phyloP scores from a whole-genome alignment of 2,113 vertebrate genomes.

The Mesitornis unicolor region DNA sequence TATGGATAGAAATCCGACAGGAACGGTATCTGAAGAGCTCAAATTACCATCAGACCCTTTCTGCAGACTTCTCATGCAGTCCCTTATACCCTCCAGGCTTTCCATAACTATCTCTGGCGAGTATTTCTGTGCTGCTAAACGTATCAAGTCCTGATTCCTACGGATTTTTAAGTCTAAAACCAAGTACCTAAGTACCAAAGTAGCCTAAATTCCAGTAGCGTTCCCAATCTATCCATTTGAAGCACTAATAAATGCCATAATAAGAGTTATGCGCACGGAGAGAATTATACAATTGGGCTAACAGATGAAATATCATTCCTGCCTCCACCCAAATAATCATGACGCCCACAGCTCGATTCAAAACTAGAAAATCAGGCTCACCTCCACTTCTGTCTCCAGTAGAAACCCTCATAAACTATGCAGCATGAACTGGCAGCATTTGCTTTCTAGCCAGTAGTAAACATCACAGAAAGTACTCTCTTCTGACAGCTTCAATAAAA shows the following conservation, averaged over 20 bases:
- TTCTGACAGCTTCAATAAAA: not conserved
- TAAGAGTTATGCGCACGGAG: not conserved
- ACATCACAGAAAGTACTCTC: not conserved
- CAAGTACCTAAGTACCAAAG: too few species aligned
- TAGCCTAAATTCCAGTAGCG: rapidly evolving
- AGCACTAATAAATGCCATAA: not conserved
- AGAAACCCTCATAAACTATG: constrained; percentile 32
- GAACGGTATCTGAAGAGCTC: not conserved
- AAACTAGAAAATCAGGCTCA: constrained; percentile 68
- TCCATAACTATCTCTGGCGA: not conserved
- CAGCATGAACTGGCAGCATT: not conserved
- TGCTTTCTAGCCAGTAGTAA: not conserved
- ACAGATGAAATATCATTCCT: constrained; percentile 39
- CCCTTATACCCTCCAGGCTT: not conserved
- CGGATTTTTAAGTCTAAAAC: not conserved
- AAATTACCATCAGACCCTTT: not conserved
- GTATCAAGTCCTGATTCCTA: not conserved
- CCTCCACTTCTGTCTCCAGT: constrained; percentile 27
- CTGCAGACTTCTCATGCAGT: not conserved
- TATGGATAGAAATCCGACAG: not conserved
- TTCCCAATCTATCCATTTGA: not conserved
- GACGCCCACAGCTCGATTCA: constrained; percentile 43
- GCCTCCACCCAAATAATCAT: constrained; percentile 61
- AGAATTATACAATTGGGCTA: constrained; percentile 32
- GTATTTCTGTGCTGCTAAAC: not conserved